Evolutionary conservation across 1,140 invertebrate species (phyloP).

Genomic region (Hyles vespertilio): DNA sequence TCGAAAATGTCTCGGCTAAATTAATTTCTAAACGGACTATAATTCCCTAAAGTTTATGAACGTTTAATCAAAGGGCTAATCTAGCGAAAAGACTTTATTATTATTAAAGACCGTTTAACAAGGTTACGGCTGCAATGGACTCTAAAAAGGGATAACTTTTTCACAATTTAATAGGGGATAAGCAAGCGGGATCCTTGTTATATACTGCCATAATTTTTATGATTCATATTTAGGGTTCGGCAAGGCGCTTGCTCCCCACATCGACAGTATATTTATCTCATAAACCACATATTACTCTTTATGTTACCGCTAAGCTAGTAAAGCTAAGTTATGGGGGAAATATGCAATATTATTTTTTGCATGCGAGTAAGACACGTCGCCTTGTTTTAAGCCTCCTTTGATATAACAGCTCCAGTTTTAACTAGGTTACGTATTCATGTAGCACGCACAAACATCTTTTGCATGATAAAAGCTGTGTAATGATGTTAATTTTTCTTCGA

Average conservation of each 20-base stretch:
- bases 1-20: conserved; percentile 15
- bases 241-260: conserved; percentile 10
- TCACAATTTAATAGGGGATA: conserved; percentile 16
- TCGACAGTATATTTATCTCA: conserved; percentile 34
- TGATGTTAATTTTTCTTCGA: no score
- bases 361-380: not conserved
- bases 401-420: no score
- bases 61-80: conserved; percentile 19
- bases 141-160: conserved; percentile 8
- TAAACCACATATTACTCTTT: conserved; percentile 39
- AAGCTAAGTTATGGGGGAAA: conserved; percentile 40
- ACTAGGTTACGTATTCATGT: no score
- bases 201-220: conserved; percentile 38
- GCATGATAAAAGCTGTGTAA: no score
- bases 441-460: no score
- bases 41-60: conserved; percentile 16
- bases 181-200: conserved; percentile 4
- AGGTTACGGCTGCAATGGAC: conserved; percentile 11
- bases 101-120: not conserved
- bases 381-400: no score
- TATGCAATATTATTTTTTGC: conserved; percentile 27
- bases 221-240: conserved; percentile 27
- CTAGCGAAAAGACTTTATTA: conserved; percentile 13
- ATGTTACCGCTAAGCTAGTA: conserved; percentile 30
- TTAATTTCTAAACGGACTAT: conserved; percentile 18